Percentiles rank a stretch among this genome's conserved stretches.
phyloP scores from a whole-genome alignment of 2,113 vertebrate genomes.

The Nibea albiflora region DNA sequence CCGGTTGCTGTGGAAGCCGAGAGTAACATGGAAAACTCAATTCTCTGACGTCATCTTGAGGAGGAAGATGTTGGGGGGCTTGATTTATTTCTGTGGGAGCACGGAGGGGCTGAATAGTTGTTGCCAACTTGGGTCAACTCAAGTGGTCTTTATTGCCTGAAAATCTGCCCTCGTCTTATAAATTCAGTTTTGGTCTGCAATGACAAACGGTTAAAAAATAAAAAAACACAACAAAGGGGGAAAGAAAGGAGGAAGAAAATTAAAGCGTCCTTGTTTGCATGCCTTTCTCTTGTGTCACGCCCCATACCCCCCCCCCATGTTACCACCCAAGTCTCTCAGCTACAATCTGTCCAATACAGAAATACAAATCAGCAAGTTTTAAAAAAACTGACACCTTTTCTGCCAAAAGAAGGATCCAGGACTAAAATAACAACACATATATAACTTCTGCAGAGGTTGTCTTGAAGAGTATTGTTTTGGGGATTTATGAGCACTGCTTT shows the following conservation, averaged over 20 bases:
- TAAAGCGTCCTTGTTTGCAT: slow-evolving; percentile 1
- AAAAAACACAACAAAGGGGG: slow-evolving; percentile 1
- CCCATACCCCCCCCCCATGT: background rate
- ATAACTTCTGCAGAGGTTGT: background rate
- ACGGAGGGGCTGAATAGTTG: slow-evolving; percentile 48
- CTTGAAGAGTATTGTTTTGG: slow-evolving; percentile 15
- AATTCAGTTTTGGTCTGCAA: slow-evolving; percentile 9
- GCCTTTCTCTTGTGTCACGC: background rate
- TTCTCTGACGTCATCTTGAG: slow-evolving; percentile 75
- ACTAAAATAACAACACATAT: background rate
- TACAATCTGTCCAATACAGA: background rate
- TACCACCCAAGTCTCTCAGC: slow-evolving; percentile 5
- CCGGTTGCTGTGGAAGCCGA: slow-evolving; percentile 78
- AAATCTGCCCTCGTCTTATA: slow-evolving; percentile 44
- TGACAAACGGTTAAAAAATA: slow-evolving; percentile 24
- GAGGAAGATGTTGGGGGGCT: slow-evolving; percentile 61
- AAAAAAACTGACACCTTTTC: background rate
- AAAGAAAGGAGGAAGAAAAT: background rate
- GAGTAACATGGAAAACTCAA: slow-evolving; percentile 75
- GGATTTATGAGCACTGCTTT: background rate
- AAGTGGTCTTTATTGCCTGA: slow-evolving; percentile 41
- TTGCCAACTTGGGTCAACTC: slow-evolving; percentile 48
- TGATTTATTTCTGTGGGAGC: slow-evolving; percentile 80
- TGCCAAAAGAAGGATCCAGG: background rate
- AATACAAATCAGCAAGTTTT: background rate